A percentile compares a stretch with the other conserved stretches of the same genome.
Conservation (phyloP, 2,888 invertebrate genomes). For the Heliconius erato region DNA sequence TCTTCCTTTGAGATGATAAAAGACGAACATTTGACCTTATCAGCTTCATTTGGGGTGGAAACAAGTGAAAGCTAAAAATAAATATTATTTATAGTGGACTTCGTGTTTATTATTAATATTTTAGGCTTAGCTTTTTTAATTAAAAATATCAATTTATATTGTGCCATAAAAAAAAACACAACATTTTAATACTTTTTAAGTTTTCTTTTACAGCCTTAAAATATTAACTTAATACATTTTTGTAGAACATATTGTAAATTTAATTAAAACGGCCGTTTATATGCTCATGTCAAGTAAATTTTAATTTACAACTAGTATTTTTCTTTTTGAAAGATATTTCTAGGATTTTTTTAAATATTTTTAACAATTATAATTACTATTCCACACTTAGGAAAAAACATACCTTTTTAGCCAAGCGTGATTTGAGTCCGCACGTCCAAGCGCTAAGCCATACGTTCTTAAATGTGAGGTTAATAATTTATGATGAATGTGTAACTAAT, state of each 20-base stretch:
- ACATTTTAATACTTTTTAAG: neutral
- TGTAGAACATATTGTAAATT: neutral
- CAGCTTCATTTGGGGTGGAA: neutral
- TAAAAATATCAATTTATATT: neutral
- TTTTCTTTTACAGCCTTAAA: neutral
- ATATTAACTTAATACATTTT: neutral
- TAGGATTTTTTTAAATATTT: neutral
- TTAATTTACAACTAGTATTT: neutral
- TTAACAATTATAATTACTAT: neutral
- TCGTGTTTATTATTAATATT: constrained; percentile 8
- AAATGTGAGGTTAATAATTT: too few relatives aligned
- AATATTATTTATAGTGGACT: neutral
- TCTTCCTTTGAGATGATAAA: too few relatives aligned
- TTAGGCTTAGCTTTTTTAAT: neutral
- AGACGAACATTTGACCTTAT: neutral
- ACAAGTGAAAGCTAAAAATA: neutral
- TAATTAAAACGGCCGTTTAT: neutral
- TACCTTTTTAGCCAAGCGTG: too few relatives aligned
- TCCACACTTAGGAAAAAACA: too few relatives aligned
- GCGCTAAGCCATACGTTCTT: too few relatives aligned
- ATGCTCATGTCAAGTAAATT: neutral
- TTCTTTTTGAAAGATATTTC: neutral
- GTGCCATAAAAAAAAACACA: neutral
- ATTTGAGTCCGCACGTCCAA: too few relatives aligned
- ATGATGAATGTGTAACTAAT: too few relatives aligned